A percentile compares a stretch with the other conserved stretches of the same genome.
Evolutionary conservation across 2,888 invertebrate genomes (phyloP).

Genomic region (Apoda limacodes): DNA sequence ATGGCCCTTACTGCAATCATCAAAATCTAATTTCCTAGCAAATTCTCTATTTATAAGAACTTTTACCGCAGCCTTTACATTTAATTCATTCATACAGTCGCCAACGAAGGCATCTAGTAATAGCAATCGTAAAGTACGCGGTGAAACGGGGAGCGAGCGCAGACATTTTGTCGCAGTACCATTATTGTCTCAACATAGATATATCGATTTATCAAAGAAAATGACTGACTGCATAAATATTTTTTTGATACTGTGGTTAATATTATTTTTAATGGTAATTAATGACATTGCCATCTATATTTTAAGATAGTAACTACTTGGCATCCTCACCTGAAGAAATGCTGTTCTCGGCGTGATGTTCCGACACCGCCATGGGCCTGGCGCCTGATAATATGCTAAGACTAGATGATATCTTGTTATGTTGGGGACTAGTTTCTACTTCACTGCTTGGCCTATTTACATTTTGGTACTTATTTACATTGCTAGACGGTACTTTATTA

Average conservation of each 20-base stretch:
- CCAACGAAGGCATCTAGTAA: too few relatives aligned
- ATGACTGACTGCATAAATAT: too few relatives aligned
- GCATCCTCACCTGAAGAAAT: slow-evolving; percentile 52
- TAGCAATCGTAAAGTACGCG: too few relatives aligned
- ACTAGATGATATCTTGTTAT: slow-evolving; percentile 70
- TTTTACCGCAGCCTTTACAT: too few relatives aligned
- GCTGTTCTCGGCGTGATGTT: slow-evolving; percentile 60
- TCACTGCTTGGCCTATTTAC: slow-evolving; percentile 60
- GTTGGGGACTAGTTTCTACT: slow-evolving; percentile 65
- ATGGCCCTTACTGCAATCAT: too few relatives aligned
- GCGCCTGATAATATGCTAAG: slow-evolving; percentile 61
- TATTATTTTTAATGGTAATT: slow-evolving; percentile 3
- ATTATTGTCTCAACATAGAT: too few relatives aligned
- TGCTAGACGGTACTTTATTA: slow-evolving; percentile 66
- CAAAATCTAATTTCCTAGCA: too few relatives aligned
- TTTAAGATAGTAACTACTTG: neutral
- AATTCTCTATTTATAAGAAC: too few relatives aligned
- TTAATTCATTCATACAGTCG: too few relatives aligned
- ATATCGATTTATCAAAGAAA: too few relatives aligned
- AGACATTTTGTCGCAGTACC: too few relatives aligned
- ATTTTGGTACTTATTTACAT: slow-evolving; percentile 69
- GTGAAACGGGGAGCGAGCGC: too few relatives aligned
- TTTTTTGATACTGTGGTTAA: neutral
- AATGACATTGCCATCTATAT: slow-evolving; percentile 13
- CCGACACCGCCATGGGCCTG: slow-evolving; percentile 61